Conservation (phyloP, 2,113 vertebrate genomes). For the Willisornis vidua region DNA sequence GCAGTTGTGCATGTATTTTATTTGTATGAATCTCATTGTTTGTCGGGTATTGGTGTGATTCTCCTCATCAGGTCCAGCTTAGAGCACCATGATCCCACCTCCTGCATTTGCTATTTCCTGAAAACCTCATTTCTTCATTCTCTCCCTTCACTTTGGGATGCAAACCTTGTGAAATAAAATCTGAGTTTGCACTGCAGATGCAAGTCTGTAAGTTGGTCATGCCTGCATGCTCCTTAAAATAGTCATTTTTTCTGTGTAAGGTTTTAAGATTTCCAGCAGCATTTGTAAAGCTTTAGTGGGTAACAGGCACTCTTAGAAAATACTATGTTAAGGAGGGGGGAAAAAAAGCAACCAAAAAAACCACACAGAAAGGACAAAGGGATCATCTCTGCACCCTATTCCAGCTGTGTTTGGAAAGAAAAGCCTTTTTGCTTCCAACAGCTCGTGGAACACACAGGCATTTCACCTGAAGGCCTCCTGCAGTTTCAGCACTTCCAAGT, state of each 20-base stretch:
- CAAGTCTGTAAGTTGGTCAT: neutral
- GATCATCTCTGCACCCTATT: neutral
- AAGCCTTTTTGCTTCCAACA: neutral
- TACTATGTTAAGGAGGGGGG: neutral
- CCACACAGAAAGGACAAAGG: neutral
- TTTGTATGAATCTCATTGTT: neutral
- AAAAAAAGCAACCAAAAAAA: neutral
- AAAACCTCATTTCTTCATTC: neutral
- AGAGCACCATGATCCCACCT: neutral
- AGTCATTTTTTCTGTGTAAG: neutral
- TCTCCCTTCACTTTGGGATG: neutral
- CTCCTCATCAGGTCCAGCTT: neutral
- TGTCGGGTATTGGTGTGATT: neutral
- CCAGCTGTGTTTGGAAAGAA: neutral
- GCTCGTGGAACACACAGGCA: rapidly evolving
- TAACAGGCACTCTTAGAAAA: neutral
- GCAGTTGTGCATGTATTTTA: neutral
- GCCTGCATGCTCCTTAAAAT: neutral
- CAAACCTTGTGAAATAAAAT: constrained; percentile 11
- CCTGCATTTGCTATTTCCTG: neutral
- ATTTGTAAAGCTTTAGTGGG: neutral
- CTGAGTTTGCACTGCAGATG: neutral
- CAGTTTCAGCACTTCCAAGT: neutral
- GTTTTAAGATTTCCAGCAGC: neutral
- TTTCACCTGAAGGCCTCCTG: neutral